Evolutionary conservation across 1,140 invertebrate genomes (phyloP).

Genomic region (Bilobella aurantiaca): DNA sequence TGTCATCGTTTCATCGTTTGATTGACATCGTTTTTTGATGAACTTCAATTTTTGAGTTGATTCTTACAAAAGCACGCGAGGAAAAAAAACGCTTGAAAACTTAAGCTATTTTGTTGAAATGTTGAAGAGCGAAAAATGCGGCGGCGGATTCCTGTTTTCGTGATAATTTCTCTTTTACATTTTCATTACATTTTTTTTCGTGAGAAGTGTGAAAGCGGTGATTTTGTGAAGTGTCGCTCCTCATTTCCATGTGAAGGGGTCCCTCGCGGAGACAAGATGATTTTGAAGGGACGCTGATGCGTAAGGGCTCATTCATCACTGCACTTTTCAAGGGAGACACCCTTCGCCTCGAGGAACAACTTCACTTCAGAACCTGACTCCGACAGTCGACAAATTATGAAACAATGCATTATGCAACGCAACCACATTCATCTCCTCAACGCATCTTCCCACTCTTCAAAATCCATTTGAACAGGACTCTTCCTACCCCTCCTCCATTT

Average conservation of each 20-base stretch:
- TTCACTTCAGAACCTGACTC: conserved; percentile 4
- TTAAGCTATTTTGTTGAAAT: too few relatives aligned
- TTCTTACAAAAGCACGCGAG: too few relatives aligned
- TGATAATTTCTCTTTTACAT: too few relatives aligned
- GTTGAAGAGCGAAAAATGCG: too few relatives aligned
- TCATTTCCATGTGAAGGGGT: background rate
- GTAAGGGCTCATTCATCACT: background rate
- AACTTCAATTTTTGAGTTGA: too few relatives aligned
- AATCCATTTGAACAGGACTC: background rate
- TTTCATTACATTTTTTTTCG: too few relatives aligned
- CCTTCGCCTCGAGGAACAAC: conserved; percentile 3
- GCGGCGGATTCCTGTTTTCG: too few relatives aligned
- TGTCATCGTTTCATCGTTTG: too few relatives aligned
- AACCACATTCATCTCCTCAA: conserved; percentile 11
- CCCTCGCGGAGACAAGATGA: background rate
- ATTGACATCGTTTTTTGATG: too few relatives aligned
- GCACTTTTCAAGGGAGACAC: conserved; percentile 3
- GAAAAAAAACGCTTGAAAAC: too few relatives aligned
- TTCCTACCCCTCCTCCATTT: background rate
- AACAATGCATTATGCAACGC: conserved; percentile 24
- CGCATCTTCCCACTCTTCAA: conserved; percentile 7
- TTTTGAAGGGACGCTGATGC: background rate
- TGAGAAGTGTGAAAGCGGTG: too few relatives aligned
- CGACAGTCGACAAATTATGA: conserved; percentile 32
- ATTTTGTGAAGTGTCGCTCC: background rate